A percentile compares a stretch with the other conserved stretches of the same genome.
Conservation (phyloP, 92 coral and sea anemone species). For the Pocillopora meandrina region DNA sequence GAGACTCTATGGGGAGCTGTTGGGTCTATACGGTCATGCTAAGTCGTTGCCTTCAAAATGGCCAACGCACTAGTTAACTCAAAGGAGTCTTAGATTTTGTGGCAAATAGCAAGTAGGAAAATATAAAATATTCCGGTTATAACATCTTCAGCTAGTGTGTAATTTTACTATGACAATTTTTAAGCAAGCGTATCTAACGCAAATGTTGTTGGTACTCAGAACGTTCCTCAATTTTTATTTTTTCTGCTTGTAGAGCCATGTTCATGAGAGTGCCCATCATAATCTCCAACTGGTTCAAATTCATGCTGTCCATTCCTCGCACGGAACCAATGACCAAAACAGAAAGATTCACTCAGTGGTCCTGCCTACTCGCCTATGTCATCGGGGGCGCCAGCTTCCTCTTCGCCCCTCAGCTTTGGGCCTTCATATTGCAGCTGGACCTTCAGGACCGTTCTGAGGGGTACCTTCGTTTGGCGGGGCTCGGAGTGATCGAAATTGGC, state of each 20-base stretch:
- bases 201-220: too few species aligned
- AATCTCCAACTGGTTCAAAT: conserved; percentile 19
- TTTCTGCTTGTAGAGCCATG: not conserved
- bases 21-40: too few species aligned
- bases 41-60: too few species aligned
- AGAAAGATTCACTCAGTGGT: conserved; percentile 34
- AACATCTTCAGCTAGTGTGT: too few species aligned
- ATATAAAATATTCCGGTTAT: too few species aligned
- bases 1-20: too few species aligned
- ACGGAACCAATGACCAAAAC: conserved; percentile 37
- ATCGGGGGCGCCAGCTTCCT: conserved; percentile 35
- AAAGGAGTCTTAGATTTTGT: too few species aligned
- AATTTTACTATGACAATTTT: too few species aligned
- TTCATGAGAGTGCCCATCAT: not conserved
- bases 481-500: conserved; percentile 35
- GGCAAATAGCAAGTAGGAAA: too few species aligned
- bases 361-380: conserved; percentile 31
- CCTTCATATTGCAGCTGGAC: conserved; percentile 24
- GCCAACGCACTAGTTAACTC: too few species aligned
- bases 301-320: conserved; percentile 54
- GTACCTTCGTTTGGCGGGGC: conserved; percentile 31
- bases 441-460: conserved; percentile 44
- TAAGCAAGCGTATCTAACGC: too few species aligned
- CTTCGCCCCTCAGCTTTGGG: conserved; percentile 48
- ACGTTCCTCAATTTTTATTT: too few species aligned